Conservation (phyloP, 2,888 invertebrate genomes). For the Scelioninae gen. 1 region DNA sequence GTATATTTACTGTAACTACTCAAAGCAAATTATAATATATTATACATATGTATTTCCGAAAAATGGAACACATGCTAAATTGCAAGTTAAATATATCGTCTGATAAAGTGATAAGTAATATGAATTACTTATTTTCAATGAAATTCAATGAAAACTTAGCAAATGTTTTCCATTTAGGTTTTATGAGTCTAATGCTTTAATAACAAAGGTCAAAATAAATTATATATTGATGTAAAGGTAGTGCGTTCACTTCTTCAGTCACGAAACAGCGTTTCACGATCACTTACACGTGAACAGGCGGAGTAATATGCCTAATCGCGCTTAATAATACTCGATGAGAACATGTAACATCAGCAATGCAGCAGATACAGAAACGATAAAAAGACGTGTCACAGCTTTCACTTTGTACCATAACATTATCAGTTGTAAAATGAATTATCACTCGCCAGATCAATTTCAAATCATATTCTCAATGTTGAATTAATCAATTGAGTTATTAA, state of each 20-base stretch:
- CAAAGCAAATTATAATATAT: too few relatives aligned
- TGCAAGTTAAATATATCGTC: neutral
- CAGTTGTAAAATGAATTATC: slow-evolving; percentile 55
- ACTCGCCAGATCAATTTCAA: slow-evolving; percentile 23
- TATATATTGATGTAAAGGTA: slow-evolving; percentile 77
- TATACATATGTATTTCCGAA: too few relatives aligned
- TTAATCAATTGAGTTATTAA: slow-evolving; percentile 54
- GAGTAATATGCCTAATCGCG: slow-evolving; percentile 78
- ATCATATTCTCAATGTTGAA: neutral
- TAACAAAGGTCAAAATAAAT: slow-evolving; percentile 79
- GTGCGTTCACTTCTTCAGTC: slow-evolving; percentile 70
- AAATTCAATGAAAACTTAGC: slow-evolving; percentile 40
- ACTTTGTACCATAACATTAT: slow-evolving; percentile 55
- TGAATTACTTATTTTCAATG: slow-evolving; percentile 22
- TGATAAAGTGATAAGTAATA: neutral
- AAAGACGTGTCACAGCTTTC: slow-evolving; percentile 69
- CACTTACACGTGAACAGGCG: slow-evolving; percentile 75
- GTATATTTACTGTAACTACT: too few relatives aligned
- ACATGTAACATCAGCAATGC: slow-evolving; percentile 79
- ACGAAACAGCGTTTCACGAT: slow-evolving; percentile 70
- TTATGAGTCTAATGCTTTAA: slow-evolving; percentile 64
- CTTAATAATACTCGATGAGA: slow-evolving; percentile 81
- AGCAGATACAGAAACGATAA: slow-evolving; percentile 78
- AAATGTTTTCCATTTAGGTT: slow-evolving; percentile 48
- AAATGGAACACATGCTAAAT: neutral